phyloP scores from a whole-genome alignment of 2,797 vertebrate species.

The Artibeus jamaicensis region DNA sequence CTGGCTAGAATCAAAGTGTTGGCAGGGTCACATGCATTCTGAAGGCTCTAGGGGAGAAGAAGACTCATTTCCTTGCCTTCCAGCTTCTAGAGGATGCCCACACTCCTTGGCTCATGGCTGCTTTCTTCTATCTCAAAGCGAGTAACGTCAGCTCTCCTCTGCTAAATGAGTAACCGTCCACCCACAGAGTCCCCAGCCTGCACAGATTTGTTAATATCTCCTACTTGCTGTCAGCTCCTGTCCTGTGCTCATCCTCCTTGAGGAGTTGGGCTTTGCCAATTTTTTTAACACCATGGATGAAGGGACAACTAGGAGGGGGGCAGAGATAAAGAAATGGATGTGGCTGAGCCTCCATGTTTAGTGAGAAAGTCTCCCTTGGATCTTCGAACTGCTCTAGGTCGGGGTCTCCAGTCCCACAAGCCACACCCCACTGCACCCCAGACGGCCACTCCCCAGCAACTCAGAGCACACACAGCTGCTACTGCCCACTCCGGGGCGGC shows the following conservation, averaged over 20 bases:
- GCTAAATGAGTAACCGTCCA: background rate
- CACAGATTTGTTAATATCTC: no score
- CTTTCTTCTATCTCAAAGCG: background rate
- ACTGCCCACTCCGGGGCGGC: background rate
- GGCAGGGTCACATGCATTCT: background rate
- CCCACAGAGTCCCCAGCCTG: background rate
- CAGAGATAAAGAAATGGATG: background rate
- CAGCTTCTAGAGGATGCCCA: background rate
- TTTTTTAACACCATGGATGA: background rate
- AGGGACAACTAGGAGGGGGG: background rate
- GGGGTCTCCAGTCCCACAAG: background rate
- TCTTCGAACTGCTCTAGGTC: background rate
- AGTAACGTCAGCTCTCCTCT: background rate
- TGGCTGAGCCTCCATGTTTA: background rate
- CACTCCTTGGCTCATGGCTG: background rate
- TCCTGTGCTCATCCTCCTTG: background rate
- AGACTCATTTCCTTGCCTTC: background rate
- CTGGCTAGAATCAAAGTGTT: background rate
- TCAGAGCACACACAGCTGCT: background rate
- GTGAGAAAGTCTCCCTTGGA: background rate
- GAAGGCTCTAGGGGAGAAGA: background rate
- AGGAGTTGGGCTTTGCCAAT: background rate
- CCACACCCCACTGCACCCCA: background rate
- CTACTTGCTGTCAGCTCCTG: background rate
- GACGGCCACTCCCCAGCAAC: background rate